phyloP scores from a whole-genome alignment of 2,797 vertebrate species.

The Delichon dasypus region DNA sequence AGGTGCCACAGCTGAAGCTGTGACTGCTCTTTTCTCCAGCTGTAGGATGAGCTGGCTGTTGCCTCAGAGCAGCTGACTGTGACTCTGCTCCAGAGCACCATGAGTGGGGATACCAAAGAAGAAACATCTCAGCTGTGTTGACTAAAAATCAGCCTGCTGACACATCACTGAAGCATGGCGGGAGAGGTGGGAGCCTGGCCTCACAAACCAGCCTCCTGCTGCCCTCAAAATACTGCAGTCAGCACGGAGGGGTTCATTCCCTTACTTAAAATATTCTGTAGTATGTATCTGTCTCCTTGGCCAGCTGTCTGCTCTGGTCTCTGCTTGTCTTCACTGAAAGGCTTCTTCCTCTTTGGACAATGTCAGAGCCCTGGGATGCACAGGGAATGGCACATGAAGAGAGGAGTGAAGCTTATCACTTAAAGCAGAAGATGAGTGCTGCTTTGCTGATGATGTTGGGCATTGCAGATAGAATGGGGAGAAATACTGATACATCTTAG shows the following conservation, averaged over 20 bases:
- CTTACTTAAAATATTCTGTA: neutral
- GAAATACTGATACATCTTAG: neutral
- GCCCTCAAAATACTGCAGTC: neutral
- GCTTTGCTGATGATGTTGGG: neutral
- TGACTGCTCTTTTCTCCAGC: neutral
- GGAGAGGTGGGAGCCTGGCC: neutral
- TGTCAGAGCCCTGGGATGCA: neutral
- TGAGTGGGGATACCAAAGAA: neutral
- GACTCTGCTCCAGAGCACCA: neutral
- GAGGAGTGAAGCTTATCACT: neutral
- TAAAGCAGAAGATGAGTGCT: neutral
- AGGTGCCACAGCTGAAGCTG: neutral
- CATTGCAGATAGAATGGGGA: neutral
- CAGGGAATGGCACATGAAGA: neutral
- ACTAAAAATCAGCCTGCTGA: neutral
- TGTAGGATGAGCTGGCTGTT: neutral
- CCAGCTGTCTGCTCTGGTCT: neutral
- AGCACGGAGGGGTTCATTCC: neutral
- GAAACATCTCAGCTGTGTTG: neutral
- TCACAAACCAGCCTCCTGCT: neutral
- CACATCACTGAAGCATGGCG: neutral
- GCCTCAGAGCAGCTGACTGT: neutral
- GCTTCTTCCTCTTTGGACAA: neutral
- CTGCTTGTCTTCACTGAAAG: neutral
- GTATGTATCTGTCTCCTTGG: neutral